Evolutionary conservation across 1,140 invertebrate species (phyloP).

Genomic region (Ylistrum balloti): DNA sequence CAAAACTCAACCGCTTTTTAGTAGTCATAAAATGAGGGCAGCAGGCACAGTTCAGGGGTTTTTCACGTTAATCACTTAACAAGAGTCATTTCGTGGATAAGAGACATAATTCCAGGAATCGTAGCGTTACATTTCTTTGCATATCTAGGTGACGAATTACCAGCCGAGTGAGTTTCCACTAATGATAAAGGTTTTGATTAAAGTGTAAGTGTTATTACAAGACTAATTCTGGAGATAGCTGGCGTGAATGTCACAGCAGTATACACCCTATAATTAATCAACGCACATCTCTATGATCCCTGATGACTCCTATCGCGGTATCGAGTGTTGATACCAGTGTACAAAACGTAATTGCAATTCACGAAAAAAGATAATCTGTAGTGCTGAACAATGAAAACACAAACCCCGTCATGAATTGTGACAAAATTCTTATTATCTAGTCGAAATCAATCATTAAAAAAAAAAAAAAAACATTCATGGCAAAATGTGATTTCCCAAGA

Average conservation of each 20-base stretch:
- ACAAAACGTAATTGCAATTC: not conserved
- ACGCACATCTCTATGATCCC: not conserved
- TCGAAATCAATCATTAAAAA: not conserved
- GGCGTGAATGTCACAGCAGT: not conserved
- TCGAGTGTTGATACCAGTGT: not conserved
- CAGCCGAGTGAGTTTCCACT: no score
- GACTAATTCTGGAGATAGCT: not conserved
- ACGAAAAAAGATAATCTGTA: not conserved
- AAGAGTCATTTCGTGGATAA: no score
- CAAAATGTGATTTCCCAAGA: conserved; percentile 17
- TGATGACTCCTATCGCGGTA: not conserved
- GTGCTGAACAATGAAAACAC: not conserved
- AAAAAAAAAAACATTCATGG: not conserved
- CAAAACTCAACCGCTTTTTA: no score
- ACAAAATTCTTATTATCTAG: conserved; percentile 2
- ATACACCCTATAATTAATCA: not conserved
- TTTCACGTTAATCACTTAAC: no score
- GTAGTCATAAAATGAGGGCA: no score
- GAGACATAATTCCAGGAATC: no score
- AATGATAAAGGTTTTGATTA: no score
- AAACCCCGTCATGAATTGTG: not conserved
- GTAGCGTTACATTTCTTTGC: no score
- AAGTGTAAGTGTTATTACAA: no score
- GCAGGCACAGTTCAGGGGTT: no score
- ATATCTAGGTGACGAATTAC: no score